A percentile compares a stretch with the other conserved stretches of the same genome.
These are phyloP conservation scores for Atethmia centrago DNA, from an alignment of 2,888 invertebrate species.

Conservation along the genomic window DNA sequence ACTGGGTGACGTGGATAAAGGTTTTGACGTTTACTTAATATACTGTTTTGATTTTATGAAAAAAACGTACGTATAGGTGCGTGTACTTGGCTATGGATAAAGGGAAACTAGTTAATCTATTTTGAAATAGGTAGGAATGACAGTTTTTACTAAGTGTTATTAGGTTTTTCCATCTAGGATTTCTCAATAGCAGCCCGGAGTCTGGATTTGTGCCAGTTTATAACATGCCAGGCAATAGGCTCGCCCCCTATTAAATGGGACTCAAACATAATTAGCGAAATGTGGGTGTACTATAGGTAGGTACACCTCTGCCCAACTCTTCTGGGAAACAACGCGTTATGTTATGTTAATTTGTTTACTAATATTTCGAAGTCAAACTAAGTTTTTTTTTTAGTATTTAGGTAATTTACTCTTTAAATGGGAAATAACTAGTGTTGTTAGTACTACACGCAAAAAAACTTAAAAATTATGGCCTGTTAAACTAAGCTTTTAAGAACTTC, in stretches of 20 bases:
- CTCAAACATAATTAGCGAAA: not conserved
- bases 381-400: not conserved
- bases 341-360: not conserved
- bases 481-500: not conserved
- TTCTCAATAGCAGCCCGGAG: too few species aligned
- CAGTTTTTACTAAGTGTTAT: not conserved
- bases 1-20: not conserved
- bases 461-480: not conserved
- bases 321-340: too few species aligned
- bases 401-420: not conserved
- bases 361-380: not conserved
- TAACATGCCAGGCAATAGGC: too few species aligned
- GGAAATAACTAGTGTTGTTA: not conserved
- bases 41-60: not conserved
- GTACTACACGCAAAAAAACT: not conserved
- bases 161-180: too few species aligned
- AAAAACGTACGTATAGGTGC: not conserved
- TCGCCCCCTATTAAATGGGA: not conserved
- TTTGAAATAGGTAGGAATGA: not conserved
- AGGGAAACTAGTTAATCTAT: not conserved
- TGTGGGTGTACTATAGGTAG: not conserved
- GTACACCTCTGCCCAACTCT: too few species aligned
- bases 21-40: not conserved
- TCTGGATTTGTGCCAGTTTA: too few species aligned
- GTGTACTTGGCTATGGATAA: not conserved